Conservation (phyloP, 1,140 invertebrate species). For the Limonius californicus region DNA sequence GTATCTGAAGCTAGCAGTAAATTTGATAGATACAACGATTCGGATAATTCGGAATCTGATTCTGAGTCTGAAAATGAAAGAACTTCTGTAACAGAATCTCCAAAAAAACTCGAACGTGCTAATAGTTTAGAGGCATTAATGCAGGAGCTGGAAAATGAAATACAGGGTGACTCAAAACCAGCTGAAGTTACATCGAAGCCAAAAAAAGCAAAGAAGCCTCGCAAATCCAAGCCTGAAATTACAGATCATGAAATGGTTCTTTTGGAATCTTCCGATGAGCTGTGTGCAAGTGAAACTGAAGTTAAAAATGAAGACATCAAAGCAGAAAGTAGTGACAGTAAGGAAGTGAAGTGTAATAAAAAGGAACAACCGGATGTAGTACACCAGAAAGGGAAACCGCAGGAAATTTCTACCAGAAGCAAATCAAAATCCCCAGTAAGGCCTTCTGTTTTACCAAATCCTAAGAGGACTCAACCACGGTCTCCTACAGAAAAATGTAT, state of each 20-base stretch:
- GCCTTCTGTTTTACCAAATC: no score
- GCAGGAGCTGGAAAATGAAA: conserved; percentile 45
- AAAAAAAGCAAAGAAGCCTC: conserved; percentile 17
- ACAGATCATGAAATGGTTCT: not conserved
- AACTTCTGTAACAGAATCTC: not conserved
- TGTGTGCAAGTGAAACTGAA: not conserved
- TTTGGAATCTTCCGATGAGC: not conserved
- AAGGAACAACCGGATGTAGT: no score
- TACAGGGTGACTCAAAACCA: conserved; percentile 37
- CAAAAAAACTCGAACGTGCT: conserved; percentile 29
- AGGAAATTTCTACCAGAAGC: no score
- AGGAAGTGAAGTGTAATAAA: no score
- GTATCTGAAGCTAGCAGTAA: conserved; percentile 34
- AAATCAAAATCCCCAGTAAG: no score
- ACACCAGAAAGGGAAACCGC: no score
- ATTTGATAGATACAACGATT: conserved; percentile 44
- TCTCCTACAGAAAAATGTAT: no score
- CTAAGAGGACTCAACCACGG: no score
- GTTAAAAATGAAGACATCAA: not conserved
- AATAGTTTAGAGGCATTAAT: conserved; percentile 45
- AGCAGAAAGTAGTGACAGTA: not conserved
- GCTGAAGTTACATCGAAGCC: conserved; percentile 14
- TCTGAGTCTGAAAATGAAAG: conserved; percentile 34
- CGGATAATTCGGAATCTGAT: conserved; percentile 42
- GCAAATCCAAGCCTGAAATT: conserved; percentile 1